Evolutionary conservation across 1,140 invertebrate species (phyloP).

Genomic region (Arion vulgaris): DNA sequence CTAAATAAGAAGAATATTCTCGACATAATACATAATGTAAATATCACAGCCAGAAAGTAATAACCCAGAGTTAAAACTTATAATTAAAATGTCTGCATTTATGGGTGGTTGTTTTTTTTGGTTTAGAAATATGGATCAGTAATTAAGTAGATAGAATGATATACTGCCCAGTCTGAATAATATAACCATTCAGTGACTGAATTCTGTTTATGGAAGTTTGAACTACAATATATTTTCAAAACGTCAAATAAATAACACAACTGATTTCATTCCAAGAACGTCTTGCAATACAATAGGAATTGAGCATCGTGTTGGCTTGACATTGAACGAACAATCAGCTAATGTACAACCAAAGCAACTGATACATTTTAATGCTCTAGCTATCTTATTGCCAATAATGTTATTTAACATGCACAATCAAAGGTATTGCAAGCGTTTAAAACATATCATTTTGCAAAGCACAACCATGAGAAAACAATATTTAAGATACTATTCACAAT

Average conservation of each 20-base stretch:
- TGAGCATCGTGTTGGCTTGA: constrained; percentile 15
- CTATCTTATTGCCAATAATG: constrained; percentile 1
- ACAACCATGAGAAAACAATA: neutral
- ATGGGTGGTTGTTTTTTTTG: too few species aligned
- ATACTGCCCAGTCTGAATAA: too few species aligned
- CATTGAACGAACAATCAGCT: constrained; percentile 18
- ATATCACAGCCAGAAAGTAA: too few species aligned
- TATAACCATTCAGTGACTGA: too few species aligned
- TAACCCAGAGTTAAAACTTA: too few species aligned
- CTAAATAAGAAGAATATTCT: too few species aligned
- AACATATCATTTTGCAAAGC: neutral
- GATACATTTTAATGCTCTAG: constrained; percentile 14
- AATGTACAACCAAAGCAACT: neutral
- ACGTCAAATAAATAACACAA: neutral
- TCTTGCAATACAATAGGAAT: constrained; percentile 24
- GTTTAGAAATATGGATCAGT: too few species aligned
- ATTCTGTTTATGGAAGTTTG: neutral
- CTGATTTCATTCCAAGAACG: constrained; percentile 23
- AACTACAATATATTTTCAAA: neutral
- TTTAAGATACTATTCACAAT: neutral
- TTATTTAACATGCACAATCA: constrained; percentile 25
- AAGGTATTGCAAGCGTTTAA: constrained; percentile 28
- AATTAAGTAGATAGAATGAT: too few species aligned
- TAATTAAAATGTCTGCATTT: too few species aligned
- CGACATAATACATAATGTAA: too few species aligned